Base-by-base conservation (phyloP, 2,797 vertebrate genomes). In the Sebastes diaconus region DNA sequence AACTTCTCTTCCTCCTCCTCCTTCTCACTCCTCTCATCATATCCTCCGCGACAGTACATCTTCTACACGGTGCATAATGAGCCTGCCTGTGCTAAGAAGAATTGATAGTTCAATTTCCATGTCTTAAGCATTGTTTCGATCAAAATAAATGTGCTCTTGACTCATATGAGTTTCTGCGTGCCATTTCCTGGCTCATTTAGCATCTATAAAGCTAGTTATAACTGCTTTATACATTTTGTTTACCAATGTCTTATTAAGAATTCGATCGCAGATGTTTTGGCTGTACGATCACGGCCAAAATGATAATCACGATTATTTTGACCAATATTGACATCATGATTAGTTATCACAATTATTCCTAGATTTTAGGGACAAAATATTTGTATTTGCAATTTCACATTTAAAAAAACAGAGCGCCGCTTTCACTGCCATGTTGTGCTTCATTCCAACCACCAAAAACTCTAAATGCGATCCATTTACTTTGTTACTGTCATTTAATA, bases 51-150 rank as follows among this genome's bases (percentile, higher is more conserved):
- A 39, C 60, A 76, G 58, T 75, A 58, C 73, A 20, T 83, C 74
- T 72, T 77, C 55, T 80, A 52, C 70, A 13, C 8, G 2, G 55
- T 54, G 74, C 71, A 88, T 83, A 93, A 90, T 90, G 75, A 88
- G 72, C 58, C 36, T 58, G 69, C n/a, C 1, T 75, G 46, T 79
- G 67, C 81, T 66, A 55, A 83, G 52, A 77, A 81, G 30, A 87
- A 88, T 84, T 78, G 89, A 87, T 85, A 70, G 77, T 82, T 74
- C 13, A 57, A 60, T 90, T 84, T 90, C 63, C 13, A 60, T 77
- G 50, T 70, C 42, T 54, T 74, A 54, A 84, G 73, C 42, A 54
- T 79, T 74, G 67, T 73, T 89, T 81, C 80, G 73, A 42, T 77
- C 8, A 73, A 79, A 73, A 58, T 55, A 66, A 66, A 84, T 73